A percentile compares a stretch with the other conserved stretches of the same genome.
These are phyloP conservation scores for Drosophila orosa DNA, from an alignment of 1,140 invertebrate species.

Conservation along the genomic window DNA sequence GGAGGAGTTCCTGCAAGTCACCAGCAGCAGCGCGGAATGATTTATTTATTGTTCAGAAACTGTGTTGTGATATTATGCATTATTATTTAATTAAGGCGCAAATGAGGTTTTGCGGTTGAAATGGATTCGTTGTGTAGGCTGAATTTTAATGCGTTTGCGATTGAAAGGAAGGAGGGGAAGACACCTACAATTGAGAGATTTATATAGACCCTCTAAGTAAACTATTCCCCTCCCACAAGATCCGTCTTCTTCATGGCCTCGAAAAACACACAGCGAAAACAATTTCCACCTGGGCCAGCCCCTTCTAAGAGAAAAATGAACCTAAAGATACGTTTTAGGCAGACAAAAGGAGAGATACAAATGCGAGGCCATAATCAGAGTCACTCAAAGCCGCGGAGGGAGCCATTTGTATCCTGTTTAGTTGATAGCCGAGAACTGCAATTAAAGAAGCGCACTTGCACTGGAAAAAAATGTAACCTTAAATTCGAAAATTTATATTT, in stretches of 20 bases:
- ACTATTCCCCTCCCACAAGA: slow-evolving; percentile 10
- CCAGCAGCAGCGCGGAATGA: slow-evolving; percentile 16
- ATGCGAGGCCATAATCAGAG: slow-evolving; percentile 66
- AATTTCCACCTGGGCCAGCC: slow-evolving; percentile 52
- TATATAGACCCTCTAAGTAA: not conserved
- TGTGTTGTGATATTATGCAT: slow-evolving; percentile 52
- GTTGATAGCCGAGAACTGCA: slow-evolving; percentile 66
- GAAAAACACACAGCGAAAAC: slow-evolving; percentile 59
- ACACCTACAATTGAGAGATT: slow-evolving; percentile 9
- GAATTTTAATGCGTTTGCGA: slow-evolving; percentile 46
- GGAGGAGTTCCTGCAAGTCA: slow-evolving; percentile 38
- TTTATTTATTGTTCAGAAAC: slow-evolving; percentile 59
- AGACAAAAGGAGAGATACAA: slow-evolving; percentile 41
- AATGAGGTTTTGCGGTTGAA: slow-evolving; percentile 46
- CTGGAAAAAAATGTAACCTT: not conserved
- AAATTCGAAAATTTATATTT: not conserved
- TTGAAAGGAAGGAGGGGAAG: not conserved
- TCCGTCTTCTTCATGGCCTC: slow-evolving; percentile 20
- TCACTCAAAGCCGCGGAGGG: slow-evolving; percentile 51
- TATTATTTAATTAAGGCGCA: slow-evolving; percentile 64
- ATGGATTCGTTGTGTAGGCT: slow-evolving; percentile 27
- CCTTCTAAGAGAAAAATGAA: slow-evolving; percentile 59
- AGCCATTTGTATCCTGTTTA: slow-evolving; percentile 66
- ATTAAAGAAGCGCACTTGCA: slow-evolving; percentile 49
- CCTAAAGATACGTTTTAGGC: slow-evolving; percentile 68